phyloP scores from a whole-genome alignment of 2,797 vertebrate species.

The Sebastes cheni region DNA sequence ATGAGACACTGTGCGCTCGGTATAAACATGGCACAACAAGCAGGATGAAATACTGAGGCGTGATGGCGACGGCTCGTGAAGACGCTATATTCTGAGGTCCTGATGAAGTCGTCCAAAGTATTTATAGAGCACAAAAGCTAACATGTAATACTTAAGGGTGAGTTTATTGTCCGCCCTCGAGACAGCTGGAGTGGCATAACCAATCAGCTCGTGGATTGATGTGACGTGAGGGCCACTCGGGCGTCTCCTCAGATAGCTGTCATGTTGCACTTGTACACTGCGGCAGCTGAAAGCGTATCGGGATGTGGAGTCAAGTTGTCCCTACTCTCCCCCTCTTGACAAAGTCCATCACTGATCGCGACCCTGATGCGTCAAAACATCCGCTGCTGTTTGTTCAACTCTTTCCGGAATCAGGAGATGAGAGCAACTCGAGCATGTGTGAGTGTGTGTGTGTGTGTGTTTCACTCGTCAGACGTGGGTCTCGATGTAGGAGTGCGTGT shows the following conservation, averaged over 20 bases:
- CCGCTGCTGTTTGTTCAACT: conserved; percentile 12
- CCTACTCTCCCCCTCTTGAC: conserved; percentile 1
- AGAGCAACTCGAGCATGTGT: conserved; percentile 1
- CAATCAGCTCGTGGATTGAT: conserved; percentile 42
- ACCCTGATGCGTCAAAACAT: conserved; percentile 23
- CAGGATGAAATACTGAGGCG: conserved; percentile 25
- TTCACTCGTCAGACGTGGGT: conserved; percentile 89
- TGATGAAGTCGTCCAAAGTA: conserved; percentile 15
- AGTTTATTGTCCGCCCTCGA: conserved; percentile 21
- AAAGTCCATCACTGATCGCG: background rate
- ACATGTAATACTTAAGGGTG: conserved; percentile 44
- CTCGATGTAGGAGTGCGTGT: conserved; percentile 98
- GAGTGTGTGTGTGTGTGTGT: background rate
- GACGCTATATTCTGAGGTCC: conserved; percentile 16
- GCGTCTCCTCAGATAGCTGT: conserved; percentile 37
- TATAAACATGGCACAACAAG: conserved; percentile 65
- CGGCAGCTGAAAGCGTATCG: conserved; percentile 20
- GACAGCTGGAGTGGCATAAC: conserved; percentile 44
- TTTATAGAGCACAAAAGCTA: conserved; percentile 52
- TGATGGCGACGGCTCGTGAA: conserved; percentile 17
- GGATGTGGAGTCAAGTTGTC: conserved; percentile 8
- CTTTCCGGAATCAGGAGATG: conserved; percentile 13
- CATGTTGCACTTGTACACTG: conserved; percentile 29
- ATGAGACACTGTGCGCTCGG: conserved; percentile 40
- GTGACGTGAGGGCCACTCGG: conserved; percentile 9